These are phyloP conservation scores for Tromatobia lineatoria DNA, from an alignment of 2,888 invertebrate genomes.

Conservation along the genomic window DNA sequence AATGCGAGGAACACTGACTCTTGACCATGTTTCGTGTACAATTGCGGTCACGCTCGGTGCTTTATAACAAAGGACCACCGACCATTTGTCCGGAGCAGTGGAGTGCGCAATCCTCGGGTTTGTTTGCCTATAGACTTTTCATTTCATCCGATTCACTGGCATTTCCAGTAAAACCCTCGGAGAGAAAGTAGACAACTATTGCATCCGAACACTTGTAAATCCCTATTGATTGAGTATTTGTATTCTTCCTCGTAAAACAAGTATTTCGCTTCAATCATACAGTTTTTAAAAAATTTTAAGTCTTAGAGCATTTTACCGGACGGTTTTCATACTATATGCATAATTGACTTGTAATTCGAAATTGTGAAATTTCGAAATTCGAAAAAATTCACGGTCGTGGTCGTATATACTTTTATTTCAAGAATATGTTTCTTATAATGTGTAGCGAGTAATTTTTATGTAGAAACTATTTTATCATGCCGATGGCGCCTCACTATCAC, in stretches of 20 bases:
- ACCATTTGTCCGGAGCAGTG: conserved; percentile 51
- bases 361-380: too few relatives aligned
- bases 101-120: conserved; percentile 60
- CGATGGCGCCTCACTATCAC: background rate
- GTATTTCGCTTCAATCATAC: too few relatives aligned
- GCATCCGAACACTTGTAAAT: background rate
- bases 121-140: conserved; percentile 52
- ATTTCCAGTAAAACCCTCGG: background rate
- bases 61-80: conserved; percentile 71
- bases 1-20: conserved; percentile 28
- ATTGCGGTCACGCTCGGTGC: conserved; percentile 71
- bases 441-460: background rate
- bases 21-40: conserved; percentile 61
- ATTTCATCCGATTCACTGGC: background rate
- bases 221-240: background rate
- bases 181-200: background rate
- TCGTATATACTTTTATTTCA: background rate
- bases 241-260: too few relatives aligned
- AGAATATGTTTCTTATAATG: background rate
- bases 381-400: too few relatives aligned
- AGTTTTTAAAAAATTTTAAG: too few relatives aligned
- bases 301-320: too few relatives aligned
- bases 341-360: too few relatives aligned
- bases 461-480: background rate
- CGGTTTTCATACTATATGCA: too few relatives aligned